phyloP scores from a whole-genome alignment of 2,113 vertebrate genomes.

The Bufo gargarizans region DNA sequence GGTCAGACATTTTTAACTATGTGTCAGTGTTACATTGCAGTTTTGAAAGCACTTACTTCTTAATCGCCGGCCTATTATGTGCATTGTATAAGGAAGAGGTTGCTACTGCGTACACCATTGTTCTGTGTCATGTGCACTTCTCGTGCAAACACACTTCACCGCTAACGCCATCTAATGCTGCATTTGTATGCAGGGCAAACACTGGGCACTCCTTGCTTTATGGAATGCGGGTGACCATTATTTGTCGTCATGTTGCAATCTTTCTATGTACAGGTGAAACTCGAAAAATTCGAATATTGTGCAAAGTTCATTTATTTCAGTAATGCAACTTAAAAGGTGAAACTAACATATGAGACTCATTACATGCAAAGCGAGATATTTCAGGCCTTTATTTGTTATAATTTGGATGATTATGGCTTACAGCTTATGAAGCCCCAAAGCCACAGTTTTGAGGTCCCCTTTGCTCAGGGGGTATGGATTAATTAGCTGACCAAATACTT shows the following conservation, averaged over 20 bases:
- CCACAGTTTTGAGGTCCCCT: no score
- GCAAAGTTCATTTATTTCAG: no score
- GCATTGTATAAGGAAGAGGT: neutral
- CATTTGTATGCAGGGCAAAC: constrained; percentile 14
- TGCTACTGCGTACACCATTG: neutral
- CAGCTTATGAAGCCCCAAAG: no score
- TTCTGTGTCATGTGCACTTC: neutral
- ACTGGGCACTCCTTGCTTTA: neutral
- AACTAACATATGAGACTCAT: no score
- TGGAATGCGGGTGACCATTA: neutral
- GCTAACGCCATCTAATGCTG: neutral
- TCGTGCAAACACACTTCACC: constrained; percentile 21
- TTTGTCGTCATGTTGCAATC: neutral
- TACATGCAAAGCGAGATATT: no score
- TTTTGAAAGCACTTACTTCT: constrained; percentile 1
- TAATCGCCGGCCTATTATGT: neutral
- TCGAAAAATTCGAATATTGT: neutral
- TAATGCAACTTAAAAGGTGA: no score
- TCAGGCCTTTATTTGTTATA: no score
- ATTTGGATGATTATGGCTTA: no score
- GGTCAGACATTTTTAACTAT: neutral
- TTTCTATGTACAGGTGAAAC: neutral
- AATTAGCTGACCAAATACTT: no score
- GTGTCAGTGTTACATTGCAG: neutral
- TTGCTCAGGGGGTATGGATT: no score